Conservation (phyloP, 1,140 invertebrate genomes). For the Papilio xuthus region DNA sequence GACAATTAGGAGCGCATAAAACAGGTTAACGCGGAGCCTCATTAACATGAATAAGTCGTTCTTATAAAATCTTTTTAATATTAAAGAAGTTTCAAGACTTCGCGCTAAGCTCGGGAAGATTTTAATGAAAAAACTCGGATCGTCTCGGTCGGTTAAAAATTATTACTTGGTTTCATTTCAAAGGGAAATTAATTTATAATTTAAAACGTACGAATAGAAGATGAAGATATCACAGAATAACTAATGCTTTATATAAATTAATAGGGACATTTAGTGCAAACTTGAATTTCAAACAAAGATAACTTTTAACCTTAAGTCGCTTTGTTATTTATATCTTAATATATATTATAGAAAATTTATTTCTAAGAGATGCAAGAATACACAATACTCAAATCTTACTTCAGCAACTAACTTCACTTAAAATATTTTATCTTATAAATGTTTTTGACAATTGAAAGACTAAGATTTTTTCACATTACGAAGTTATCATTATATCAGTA, state of each 20-base stretch:
- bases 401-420: too few species aligned
- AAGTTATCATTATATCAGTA: too few species aligned
- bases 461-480: too few species aligned
- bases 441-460: too few species aligned
- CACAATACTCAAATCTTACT: too few species aligned
- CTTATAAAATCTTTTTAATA: slow-evolving; percentile 38
- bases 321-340: not conserved
- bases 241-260: too few species aligned
- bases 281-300: not conserved
- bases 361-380: too few species aligned
- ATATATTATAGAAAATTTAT: too few species aligned
- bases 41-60: slow-evolving; percentile 33
- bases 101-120: slow-evolving; percentile 4
- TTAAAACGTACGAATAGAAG: slow-evolving; percentile 4
- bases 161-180: slow-evolving; percentile 24
- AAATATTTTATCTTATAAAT: too few species aligned
- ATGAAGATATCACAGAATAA: not conserved
- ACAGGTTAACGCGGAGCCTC: slow-evolving; percentile 31
- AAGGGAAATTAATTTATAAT: slow-evolving; percentile 20
- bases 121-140: slow-evolving; percentile 38
- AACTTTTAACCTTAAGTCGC: not conserved
- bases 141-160: slow-evolving; percentile 32
- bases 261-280: not conserved
- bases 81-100: slow-evolving; percentile 39
- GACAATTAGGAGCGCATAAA: slow-evolving; percentile 31